These are phyloP conservation scores for Strigops habroptila DNA, from an alignment of 2,113 vertebrate species.

Conservation along the genomic window DNA sequence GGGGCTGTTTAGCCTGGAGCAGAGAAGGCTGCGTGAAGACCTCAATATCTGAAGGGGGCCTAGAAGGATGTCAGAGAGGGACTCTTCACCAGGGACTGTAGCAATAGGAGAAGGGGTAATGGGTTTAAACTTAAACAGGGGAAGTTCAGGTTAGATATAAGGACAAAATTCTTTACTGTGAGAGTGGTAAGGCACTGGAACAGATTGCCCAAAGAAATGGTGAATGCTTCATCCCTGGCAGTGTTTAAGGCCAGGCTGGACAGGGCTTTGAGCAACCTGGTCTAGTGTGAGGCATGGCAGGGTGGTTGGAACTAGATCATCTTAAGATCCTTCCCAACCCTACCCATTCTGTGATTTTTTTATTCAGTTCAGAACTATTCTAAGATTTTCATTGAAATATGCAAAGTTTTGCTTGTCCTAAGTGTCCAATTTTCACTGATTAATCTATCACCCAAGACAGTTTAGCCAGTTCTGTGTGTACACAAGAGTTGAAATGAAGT, in stretches of 20 bases:
- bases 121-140: neutral
- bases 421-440: neutral
- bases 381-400: neutral
- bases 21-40: neutral
- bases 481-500: neutral
- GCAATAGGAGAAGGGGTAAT: neutral
- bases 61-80: neutral
- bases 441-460: neutral
- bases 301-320: neutral
- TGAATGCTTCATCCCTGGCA: neutral
- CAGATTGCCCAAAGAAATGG: neutral
- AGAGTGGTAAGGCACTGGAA: neutral
- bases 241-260: neutral
- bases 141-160: neutral
- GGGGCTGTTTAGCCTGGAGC: neutral
- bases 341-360: neutral
- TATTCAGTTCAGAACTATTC: neutral
- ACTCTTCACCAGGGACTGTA: neutral
- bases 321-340: neutral
- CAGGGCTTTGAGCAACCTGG: neutral
- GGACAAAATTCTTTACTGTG: neutral
- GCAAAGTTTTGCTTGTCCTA: neutral
- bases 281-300: neutral
- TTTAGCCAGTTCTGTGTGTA: neutral
- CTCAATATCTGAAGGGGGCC: neutral